Percentiles rank a stretch among this genome's conserved stretches.
These are phyloP conservation scores for Rhabdomys dilectus DNA, from an alignment of 2,113 vertebrate genomes.

Conservation along the genomic window DNA sequence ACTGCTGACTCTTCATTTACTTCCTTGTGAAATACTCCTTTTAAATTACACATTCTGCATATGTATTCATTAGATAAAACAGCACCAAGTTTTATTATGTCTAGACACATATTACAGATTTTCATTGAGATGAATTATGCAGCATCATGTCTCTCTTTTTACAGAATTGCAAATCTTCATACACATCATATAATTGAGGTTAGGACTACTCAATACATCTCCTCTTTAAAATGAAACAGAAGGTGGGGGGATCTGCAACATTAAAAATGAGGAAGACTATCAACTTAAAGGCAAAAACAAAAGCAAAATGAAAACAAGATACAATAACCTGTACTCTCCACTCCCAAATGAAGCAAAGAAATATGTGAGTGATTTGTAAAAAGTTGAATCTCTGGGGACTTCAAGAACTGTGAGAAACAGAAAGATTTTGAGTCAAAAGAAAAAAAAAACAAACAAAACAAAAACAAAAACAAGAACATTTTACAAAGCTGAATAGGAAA, in stretches of 20 bases:
- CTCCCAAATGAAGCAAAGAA: not conserved
- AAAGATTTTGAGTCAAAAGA: not conserved
- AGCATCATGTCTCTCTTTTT: constrained; percentile 33
- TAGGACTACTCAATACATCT: not conserved
- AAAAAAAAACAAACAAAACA: too few species aligned
- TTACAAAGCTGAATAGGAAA: not conserved
- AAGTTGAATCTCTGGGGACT: not conserved
- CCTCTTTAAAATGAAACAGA: constrained; percentile 46
- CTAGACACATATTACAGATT: constrained; percentile 57
- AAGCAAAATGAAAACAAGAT: not conserved
- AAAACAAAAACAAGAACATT: too few species aligned
- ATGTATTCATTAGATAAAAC: constrained; percentile 59
- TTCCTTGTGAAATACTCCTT: constrained; percentile 42
- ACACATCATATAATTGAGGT: constrained; percentile 13
- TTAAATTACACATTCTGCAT: constrained; percentile 32
- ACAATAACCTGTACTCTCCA: not conserved
- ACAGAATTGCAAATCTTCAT: constrained; percentile 48
- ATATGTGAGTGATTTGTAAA: not conserved
- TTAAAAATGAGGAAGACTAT: not conserved
- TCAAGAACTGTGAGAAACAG: not conserved
- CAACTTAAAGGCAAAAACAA: not conserved
- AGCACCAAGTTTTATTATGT: constrained; percentile 57
- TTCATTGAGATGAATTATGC: constrained; percentile 62
- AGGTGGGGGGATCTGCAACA: not conserved
- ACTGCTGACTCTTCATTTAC: not conserved